Evolutionary conservation across 2,797 vertebrate species (phyloP).

Genomic region (Semaprochilodus insignis): DNA sequence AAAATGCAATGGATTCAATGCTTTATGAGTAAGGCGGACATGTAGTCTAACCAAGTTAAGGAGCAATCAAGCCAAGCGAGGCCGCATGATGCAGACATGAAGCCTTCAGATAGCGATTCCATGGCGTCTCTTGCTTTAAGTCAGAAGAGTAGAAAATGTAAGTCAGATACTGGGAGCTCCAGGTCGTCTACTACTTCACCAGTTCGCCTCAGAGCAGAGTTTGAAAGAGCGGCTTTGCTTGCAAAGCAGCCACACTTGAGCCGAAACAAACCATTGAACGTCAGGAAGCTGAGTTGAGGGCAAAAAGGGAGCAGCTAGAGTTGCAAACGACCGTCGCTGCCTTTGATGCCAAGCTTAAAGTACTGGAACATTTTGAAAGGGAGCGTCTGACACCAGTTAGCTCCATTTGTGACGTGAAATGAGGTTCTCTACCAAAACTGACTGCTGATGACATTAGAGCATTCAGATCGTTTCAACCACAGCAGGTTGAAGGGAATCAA

Average conservation of each 20-base stretch:
- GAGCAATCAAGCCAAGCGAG: neutral
- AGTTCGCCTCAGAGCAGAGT: slow-evolving; percentile 4
- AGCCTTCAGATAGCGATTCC: slow-evolving; percentile 13
- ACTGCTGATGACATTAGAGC: too few relatives aligned
- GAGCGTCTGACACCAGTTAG: too few relatives aligned
- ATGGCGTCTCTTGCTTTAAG: neutral
- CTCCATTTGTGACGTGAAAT: too few relatives aligned
- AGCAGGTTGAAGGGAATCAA: too few relatives aligned
- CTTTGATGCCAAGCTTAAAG: too few relatives aligned
- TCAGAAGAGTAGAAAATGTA: neutral
- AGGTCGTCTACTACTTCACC: slow-evolving; percentile 6
- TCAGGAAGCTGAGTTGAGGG: too few relatives aligned
- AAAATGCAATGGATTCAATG: neutral
- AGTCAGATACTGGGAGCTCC: neutral
- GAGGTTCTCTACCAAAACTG: too few relatives aligned
- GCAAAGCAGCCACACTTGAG: neutral
- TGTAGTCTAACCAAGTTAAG: neutral
- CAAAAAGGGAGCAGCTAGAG: too few relatives aligned
- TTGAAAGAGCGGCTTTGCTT: slow-evolving; percentile 23
- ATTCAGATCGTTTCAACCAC: too few relatives aligned
- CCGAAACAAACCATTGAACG: too few relatives aligned
- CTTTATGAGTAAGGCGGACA: neutral
- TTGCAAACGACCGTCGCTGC: too few relatives aligned
- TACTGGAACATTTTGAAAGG: too few relatives aligned
- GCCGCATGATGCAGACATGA: neutral